These are phyloP conservation scores for Melanostoma mellinum DNA, from an alignment of 2,888 invertebrate species.

Conservation along the genomic window DNA sequence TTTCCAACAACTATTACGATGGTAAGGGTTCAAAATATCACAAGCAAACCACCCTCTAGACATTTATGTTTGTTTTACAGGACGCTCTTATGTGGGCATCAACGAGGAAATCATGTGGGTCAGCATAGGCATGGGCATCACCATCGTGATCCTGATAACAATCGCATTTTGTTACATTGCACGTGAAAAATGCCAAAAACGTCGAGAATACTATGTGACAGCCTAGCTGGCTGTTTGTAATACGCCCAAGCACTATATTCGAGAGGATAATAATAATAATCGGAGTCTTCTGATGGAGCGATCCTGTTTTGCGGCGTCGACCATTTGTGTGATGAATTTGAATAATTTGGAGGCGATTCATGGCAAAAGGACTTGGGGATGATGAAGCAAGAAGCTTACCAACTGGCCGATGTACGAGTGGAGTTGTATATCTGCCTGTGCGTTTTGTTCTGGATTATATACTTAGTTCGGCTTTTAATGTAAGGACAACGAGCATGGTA, in stretches of 20 bases:
- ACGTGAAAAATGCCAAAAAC: slow-evolving; percentile 90
- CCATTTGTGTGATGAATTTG: slow-evolving; percentile 39
- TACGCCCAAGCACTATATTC: slow-evolving; percentile 45
- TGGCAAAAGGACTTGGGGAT: slow-evolving; percentile 54
- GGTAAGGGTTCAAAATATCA: slow-evolving; percentile 75
- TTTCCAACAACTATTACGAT: slow-evolving; percentile 81
- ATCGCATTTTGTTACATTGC: slow-evolving; percentile 92
- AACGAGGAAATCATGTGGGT: slow-evolving; percentile 95
- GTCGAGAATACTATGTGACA: slow-evolving; percentile 88
- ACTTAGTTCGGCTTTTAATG: slow-evolving; percentile 30
- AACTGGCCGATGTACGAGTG: slow-evolving; percentile 23
- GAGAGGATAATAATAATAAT: slow-evolving; percentile 33
- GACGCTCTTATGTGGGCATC: slow-evolving; percentile 91
- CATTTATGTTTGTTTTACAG: slow-evolving; percentile 82
- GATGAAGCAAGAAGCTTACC: slow-evolving; percentile 26
- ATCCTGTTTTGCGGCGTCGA: slow-evolving; percentile 38
- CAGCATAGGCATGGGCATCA: slow-evolving; percentile 87
- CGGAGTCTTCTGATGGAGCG: slow-evolving; percentile 57
- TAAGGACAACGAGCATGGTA: slow-evolving; percentile 28
- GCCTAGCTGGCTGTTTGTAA: slow-evolving; percentile 83
- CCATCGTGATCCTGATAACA: slow-evolving; percentile 90
- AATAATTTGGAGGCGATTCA: slow-evolving; percentile 54
- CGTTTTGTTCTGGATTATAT: slow-evolving; percentile 40
- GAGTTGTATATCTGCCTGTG: slow-evolving; percentile 38
- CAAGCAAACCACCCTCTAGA: slow-evolving; percentile 2